Percentiles rank a stretch among this genome's conserved stretches.
Conservation (phyloP, 2,797 vertebrate genomes). For the Macropus fuliginosus region DNA sequence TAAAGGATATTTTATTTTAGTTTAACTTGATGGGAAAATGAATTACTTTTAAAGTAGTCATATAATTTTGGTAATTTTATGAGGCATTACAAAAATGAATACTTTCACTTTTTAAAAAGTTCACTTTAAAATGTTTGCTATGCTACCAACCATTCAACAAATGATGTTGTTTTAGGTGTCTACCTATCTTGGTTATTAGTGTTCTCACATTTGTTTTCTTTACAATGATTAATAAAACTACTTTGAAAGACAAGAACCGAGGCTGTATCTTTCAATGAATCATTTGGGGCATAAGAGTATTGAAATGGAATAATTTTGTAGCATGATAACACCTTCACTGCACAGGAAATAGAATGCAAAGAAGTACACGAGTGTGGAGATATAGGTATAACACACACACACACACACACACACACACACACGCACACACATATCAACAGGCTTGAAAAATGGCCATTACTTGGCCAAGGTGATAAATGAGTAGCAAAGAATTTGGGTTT, state of each 20-base stretch:
- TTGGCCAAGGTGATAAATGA: neutral
- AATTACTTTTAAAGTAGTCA: conserved; percentile 49
- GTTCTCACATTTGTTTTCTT: conserved; percentile 49
- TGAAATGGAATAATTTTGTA: conserved; percentile 44
- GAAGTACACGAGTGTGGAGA: neutral
- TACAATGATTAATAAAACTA: conserved; percentile 44
- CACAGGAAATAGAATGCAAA: conserved; percentile 53
- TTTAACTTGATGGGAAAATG: conserved; percentile 39
- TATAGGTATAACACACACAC: neutral
- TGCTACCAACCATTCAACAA: conserved; percentile 38
- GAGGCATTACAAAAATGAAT: conserved; percentile 40
- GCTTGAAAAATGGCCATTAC: conserved; percentile 41
- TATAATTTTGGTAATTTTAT: conserved; percentile 53
- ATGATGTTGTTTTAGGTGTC: conserved; percentile 47
- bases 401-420: neutral
- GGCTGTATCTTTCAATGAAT: conserved; percentile 38
- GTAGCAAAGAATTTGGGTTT: conserved; percentile 41
- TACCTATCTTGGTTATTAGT: conserved; percentile 64
- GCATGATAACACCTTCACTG: conserved; percentile 17
- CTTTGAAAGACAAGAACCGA: conserved; percentile 18
- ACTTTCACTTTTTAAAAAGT: conserved; percentile 24
- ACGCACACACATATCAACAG: neutral
- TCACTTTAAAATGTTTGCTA: conserved; percentile 64
- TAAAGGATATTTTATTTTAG: neutral
- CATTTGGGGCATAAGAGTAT: conserved; percentile 30